Base-by-base conservation (phyloP, 2,888 invertebrate species). In the Melanargia galathea region DNA sequence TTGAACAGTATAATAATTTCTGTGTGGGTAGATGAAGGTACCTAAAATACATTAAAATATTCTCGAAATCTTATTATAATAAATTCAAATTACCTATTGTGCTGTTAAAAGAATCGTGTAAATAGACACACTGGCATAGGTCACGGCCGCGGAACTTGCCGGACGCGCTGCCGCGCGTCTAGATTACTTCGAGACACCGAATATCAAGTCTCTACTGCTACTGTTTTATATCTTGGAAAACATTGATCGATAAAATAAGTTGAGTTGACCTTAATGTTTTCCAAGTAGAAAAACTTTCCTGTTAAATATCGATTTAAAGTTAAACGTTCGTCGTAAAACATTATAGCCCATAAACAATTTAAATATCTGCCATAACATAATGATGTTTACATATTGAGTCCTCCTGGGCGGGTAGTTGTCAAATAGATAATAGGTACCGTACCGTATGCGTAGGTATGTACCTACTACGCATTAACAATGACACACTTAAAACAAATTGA, bases 401-500 rank as follows among this genome's bases (percentile, higher is more conserved):
- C n/a, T 7, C 4, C 5, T 2, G 22, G 1, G n/a, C n/a, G 13
- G 2, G n/a, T 30, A n/a, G 16, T 49, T 52, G 35, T 35, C 11
- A 33, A 35, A 55, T 40, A 22, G 1, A 16, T 18, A 22, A 2
- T 48, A 48, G 2, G 10, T 22, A 48, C 48, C 26, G 26, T 11
- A 5, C 35, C n/a, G n/a, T n/a, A n/a, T n/a, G n/a, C n/a, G n/a
- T n/a, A 26, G 11, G 16, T 11, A 46, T 26, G 26, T 13, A 13
- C 4, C 10, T 38, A 38, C 10, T 49, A 49, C 26, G 26, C 11
- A 26, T 30, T 10, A 56, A 56, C 56, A 54, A 56, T 57, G 60
- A 63, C 58, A 63, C 24, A 62, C 45, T 49, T 62, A 58, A 43
- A 62, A 66, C 59, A 51, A 67, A 64, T 64, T 62, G 52, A 52